These are phyloP conservation scores for Temnopleurus reevesii DNA, from an alignment of 53 echinoderm and acorn worm genomes.

Conservation along the genomic window DNA sequence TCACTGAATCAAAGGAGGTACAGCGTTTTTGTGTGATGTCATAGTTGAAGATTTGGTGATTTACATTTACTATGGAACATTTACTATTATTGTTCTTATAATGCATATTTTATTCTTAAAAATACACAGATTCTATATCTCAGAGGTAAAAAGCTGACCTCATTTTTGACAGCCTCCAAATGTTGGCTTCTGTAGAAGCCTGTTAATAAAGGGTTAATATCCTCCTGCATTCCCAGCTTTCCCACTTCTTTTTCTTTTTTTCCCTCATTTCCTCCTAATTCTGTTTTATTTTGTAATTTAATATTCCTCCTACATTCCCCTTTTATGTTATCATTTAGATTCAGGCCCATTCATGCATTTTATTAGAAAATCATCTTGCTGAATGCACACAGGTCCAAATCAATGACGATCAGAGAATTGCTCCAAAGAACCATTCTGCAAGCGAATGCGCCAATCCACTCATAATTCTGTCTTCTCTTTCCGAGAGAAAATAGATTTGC, in stretches of 20 bases:
- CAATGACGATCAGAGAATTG: background rate
- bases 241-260: background rate
- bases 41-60: no score
- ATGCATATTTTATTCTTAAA: no score
- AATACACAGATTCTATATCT: no score
- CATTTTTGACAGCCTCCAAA: no score
- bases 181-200: no score
- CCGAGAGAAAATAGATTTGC: background rate
- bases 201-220: no score
- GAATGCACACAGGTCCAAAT: background rate
- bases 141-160: no score
- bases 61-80: no score
- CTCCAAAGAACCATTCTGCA: background rate
- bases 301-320: background rate
- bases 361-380: background rate
- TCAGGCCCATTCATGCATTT: background rate
- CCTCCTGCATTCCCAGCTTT: background rate
- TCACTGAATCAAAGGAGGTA: slow-evolving; percentile 29
- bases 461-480: background rate
- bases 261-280: background rate
- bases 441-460: background rate
- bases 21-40: no score
- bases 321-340: background rate
- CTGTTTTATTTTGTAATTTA: background rate
- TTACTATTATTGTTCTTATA: no score